phyloP scores from a whole-genome alignment of 2,113 vertebrate genomes.

The Eira barbara region DNA sequence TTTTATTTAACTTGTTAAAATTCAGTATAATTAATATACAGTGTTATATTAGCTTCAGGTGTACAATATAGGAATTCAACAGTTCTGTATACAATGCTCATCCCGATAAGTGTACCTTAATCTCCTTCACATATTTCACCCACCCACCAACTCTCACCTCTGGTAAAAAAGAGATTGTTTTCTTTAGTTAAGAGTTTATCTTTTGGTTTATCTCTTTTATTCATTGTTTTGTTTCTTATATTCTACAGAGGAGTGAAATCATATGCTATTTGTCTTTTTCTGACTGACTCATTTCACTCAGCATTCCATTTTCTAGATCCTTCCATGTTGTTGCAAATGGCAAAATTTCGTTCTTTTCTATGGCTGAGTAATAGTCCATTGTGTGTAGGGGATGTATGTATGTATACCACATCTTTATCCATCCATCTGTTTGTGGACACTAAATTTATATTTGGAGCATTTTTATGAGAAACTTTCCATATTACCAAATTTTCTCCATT shows the following conservation, averaged over 20 bases:
- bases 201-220: neutral
- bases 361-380: neutral
- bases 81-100: neutral
- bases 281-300: neutral
- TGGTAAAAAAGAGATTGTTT: neutral
- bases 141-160: neutral
- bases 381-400: neutral
- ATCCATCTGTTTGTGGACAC: neutral
- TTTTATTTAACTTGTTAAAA: neutral
- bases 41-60: neutral
- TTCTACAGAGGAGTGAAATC: neutral
- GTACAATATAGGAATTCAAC: neutral
- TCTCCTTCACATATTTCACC: neutral
- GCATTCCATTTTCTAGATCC: neutral
- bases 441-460: neutral
- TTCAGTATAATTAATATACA: neutral
- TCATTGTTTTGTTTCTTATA: neutral
- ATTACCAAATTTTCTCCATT: neutral
- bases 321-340: neutral
- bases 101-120: neutral
- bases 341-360: neutral
- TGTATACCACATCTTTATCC: neutral
- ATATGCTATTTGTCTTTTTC: neutral
- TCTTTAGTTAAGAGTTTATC: neutral
- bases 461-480: conserved; percentile 2